Conservation (phyloP, 2,113 vertebrate genomes). For the Chloropsis hardwickii region DNA sequence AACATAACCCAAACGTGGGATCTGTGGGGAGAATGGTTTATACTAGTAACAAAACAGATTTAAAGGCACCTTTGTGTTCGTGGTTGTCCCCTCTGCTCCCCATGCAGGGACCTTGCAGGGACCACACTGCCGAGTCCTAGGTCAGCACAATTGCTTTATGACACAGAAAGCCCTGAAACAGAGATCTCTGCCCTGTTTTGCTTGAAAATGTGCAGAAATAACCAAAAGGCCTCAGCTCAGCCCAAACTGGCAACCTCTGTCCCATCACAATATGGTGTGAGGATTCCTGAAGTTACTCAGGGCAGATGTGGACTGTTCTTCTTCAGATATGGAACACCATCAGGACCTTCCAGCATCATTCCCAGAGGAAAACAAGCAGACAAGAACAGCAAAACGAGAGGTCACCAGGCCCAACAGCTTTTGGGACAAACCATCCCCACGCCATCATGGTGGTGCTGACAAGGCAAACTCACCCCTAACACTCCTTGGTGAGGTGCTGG, state of each 20-base stretch:
- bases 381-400: rapidly evolving
- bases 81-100: background rate
- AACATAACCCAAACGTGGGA: rapidly evolving
- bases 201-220: background rate
- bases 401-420: background rate
- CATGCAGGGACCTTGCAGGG: background rate
- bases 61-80: rapidly evolving
- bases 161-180: background rate
- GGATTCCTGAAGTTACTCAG: background rate
- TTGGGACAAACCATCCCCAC: background rate
- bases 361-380: background rate
- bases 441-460: background rate
- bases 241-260: background rate
- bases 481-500: background rate
- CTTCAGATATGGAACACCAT: too few relatives aligned
- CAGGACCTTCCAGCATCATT: background rate
- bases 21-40: rapidly evolving
- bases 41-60: too few relatives aligned
- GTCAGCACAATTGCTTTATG: background rate
- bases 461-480: background rate
- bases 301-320: too few relatives aligned
- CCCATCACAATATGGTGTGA: rapidly evolving
- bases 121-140: rapidly evolving
- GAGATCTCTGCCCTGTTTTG: background rate
- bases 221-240: background rate